Percentiles rank a stretch among this genome's conserved stretches.
These are phyloP conservation scores for Drosophila quadrilineata DNA, from an alignment of 1,140 invertebrate genomes.

Conservation along the genomic window DNA sequence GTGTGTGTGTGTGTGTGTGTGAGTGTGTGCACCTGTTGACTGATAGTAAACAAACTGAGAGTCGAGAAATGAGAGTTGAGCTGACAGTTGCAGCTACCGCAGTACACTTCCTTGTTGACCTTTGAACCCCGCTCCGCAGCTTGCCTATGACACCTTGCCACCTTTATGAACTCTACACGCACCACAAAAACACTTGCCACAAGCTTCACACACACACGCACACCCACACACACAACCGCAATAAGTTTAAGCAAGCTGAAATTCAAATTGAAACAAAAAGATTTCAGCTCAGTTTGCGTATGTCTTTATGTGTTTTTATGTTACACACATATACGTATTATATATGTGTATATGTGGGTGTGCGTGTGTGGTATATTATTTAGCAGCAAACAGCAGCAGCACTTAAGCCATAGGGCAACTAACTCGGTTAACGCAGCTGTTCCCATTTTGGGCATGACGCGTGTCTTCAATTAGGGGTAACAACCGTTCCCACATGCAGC, in stretches of 20 bases:
- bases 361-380: slow-evolving; percentile 31
- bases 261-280: not conserved
- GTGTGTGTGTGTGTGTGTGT: not conserved
- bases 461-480: slow-evolving; percentile 7
- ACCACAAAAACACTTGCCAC: no score
- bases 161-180: not conserved
- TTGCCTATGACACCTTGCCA: no score
- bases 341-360: not conserved
- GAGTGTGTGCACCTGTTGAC: slow-evolving; percentile 16
- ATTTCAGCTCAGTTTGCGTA: not conserved
- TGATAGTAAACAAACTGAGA: slow-evolving; percentile 1
- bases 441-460: slow-evolving; percentile 6
- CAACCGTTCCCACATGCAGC: slow-evolving; percentile 10
- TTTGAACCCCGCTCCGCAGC: not conserved
- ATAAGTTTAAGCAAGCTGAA: slow-evolving; percentile 6
- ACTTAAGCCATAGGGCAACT: slow-evolving; percentile 35
- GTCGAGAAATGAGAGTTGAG: no score
- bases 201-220: no score
- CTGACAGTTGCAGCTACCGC: slow-evolving; percentile 5
- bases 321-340: not conserved
- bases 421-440: slow-evolving; percentile 14
- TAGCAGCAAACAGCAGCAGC: no score
- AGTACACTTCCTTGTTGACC: slow-evolving; percentile 18
- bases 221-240: not conserved
- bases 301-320: not conserved